phyloP scores from a whole-genome alignment of 1,140 invertebrate species.

The Scaptomyza montana region DNA sequence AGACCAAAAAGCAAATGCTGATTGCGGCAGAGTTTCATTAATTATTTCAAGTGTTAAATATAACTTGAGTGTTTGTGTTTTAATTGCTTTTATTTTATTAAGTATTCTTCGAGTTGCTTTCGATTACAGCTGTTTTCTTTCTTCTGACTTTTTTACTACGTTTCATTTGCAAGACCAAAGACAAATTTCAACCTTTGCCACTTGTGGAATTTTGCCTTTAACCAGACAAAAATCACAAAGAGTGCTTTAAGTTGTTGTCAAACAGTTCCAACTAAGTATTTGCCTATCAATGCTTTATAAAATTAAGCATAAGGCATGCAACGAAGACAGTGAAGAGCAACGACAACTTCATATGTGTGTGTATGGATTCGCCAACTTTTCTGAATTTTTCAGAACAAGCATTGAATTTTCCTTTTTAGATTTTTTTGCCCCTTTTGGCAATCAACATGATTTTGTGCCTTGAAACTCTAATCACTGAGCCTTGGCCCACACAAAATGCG shows the following conservation, averaged over 20 bases:
- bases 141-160: neutral
- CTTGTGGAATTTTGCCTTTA: slow-evolving; percentile 26
- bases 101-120: neutral
- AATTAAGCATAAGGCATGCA: neutral
- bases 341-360: neutral
- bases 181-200: slow-evolving; percentile 3
- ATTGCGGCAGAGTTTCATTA: slow-evolving; percentile 9
- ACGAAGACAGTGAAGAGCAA: neutral
- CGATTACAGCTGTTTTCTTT: slow-evolving; percentile 15
- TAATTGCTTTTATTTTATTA: slow-evolving; percentile 30
- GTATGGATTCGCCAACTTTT: neutral
- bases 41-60: slow-evolving; percentile 10
- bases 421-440: slow-evolving; percentile 19
- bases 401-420: neutral
- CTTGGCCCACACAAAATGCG: neutral
- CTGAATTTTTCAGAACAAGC: slow-evolving; percentile 15
- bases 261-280: slow-evolving; percentile 12
- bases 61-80: slow-evolving; percentile 9
- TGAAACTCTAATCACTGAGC: slow-evolving; percentile 47
- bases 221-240: slow-evolving; percentile 16
- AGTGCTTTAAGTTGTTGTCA: slow-evolving; percentile 31
- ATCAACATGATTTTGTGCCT: slow-evolving; percentile 44
- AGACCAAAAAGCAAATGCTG: slow-evolving; percentile 16
- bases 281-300: neutral
- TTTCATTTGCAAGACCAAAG: slow-evolving; percentile 12